These are phyloP conservation scores for Paracanthobrama guichenoti DNA, from an alignment of 2,113 vertebrate genomes.

Conservation along the genomic window DNA sequence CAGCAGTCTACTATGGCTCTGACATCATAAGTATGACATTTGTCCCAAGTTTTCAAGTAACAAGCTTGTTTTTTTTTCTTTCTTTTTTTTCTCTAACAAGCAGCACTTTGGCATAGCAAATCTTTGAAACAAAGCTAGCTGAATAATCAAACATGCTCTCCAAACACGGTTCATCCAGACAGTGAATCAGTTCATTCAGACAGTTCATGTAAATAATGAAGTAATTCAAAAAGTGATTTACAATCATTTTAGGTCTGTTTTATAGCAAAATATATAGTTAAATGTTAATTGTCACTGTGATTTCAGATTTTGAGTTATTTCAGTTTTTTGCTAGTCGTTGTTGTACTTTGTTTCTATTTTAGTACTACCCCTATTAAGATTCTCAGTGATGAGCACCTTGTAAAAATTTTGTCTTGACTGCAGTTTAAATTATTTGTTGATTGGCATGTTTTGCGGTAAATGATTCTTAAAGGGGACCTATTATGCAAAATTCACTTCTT, in stretches of 20 bases:
- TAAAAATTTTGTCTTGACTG: neutral
- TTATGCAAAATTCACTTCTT: too few species aligned
- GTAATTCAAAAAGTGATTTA: neutral
- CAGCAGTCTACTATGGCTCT: neutral
- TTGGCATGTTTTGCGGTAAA: neutral
- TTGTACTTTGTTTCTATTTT: neutral
- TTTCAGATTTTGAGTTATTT: too few species aligned
- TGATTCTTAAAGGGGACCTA: neutral
- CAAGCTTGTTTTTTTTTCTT: neutral
- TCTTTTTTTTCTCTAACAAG: neutral
- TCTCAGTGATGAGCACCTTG: neutral
- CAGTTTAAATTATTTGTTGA: neutral
- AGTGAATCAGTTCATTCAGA: neutral
- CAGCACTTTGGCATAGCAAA: neutral
- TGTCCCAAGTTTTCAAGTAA: neutral
- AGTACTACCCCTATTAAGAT: neutral
- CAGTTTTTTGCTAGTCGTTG: neutral
- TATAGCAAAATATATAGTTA: neutral
- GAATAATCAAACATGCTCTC: neutral
- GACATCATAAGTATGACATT: constrained; percentile 10
- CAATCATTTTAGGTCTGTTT: neutral
- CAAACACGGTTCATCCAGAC: neutral
- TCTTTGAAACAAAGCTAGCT: neutral
- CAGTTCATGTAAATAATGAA: neutral
- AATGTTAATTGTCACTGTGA: neutral